Evolutionary conservation across 2,888 invertebrate species (phyloP).

Genomic region (Diploptera punctata): DNA sequence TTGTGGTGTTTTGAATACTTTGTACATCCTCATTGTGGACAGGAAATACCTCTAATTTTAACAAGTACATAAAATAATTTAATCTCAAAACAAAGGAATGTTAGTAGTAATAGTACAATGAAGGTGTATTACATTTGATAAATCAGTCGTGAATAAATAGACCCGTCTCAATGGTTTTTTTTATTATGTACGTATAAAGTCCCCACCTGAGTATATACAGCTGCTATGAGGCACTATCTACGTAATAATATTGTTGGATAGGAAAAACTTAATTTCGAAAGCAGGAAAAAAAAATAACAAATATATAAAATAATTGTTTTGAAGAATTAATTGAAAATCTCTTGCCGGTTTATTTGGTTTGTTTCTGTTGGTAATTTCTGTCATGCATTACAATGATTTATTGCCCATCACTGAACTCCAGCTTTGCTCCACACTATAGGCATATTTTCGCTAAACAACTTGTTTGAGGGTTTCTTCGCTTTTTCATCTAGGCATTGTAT

Average conservation of each 20-base stretch:
- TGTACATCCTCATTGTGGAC: too few species aligned
- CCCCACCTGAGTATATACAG: neutral
- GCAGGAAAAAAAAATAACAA: neutral
- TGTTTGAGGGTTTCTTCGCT: conserved; percentile 22
- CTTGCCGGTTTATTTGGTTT: conserved; percentile 18
- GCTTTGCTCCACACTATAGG: conserved; percentile 18
- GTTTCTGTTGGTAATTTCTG: neutral
- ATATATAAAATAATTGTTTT: neutral
- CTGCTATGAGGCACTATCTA: neutral
- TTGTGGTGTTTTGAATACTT: too few species aligned
- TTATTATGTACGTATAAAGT: neutral
- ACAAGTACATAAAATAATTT: too few species aligned
- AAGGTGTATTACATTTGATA: too few species aligned
- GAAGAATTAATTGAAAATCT: neutral
- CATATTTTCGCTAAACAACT: conserved; percentile 17
- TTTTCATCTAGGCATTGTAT: too few species aligned
- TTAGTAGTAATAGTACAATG: too few species aligned
- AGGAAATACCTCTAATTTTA: too few species aligned
- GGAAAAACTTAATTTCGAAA: conserved; percentile 1
- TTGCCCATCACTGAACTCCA: conserved; percentile 10
- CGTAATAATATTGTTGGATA: neutral
- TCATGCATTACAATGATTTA: conserved; percentile 25
- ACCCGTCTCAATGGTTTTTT: neutral
- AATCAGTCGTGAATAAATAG: neutral
- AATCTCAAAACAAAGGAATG: too few species aligned